phyloP scores from a whole-genome alignment of 2,888 invertebrate genomes.

The Cerastis rubricosa region DNA sequence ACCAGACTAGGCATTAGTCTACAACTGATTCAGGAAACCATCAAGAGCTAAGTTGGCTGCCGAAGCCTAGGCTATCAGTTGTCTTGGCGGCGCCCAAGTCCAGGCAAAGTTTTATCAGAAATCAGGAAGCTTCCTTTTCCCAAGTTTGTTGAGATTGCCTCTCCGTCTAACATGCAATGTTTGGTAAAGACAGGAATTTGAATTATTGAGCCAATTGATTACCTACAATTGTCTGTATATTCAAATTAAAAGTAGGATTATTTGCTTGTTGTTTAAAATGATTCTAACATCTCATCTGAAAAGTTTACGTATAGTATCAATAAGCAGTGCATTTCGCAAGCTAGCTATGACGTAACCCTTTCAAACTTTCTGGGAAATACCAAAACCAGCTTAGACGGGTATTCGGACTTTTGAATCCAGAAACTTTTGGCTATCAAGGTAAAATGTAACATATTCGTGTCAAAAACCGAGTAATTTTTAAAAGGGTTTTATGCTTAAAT shows the following conservation, averaged over 20 bases:
- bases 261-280: not conserved
- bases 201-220: not conserved
- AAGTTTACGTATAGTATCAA: not conserved
- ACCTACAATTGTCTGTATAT: not conserved
- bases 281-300: not conserved
- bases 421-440: not conserved
- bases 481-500: not conserved
- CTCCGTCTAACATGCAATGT: constrained; percentile 4
- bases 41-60: constrained; percentile 14
- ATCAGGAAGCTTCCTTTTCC: constrained; percentile 3
- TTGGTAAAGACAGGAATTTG: not conserved
- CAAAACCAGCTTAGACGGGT: not conserved
- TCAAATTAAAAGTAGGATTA: not conserved
- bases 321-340: not conserved
- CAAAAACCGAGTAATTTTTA: not conserved
- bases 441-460: not conserved
- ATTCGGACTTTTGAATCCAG: not conserved
- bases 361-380: not conserved
- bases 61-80: constrained; percentile 23
- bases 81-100: not conserved
- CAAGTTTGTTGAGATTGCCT: not conserved
- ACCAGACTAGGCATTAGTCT: constrained; percentile 9
- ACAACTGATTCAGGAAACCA: constrained; percentile 12
- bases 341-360: not conserved
- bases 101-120: constrained; percentile 29